Conservation (phyloP, 2,797 vertebrate genomes). For the Champsocephalus gunnari region DNA sequence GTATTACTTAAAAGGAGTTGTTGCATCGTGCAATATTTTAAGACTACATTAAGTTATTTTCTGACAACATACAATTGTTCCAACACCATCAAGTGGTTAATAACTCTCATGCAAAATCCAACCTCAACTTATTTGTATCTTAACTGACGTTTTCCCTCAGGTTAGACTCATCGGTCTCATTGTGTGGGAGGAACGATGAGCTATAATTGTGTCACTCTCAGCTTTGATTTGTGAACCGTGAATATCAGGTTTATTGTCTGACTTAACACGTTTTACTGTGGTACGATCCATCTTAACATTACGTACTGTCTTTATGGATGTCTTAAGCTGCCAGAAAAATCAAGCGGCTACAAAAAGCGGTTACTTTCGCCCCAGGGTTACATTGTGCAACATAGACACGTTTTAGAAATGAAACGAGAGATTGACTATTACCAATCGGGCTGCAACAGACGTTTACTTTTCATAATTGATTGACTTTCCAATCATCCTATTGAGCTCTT, state of each 20-base stretch:
- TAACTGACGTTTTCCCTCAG: not conserved
- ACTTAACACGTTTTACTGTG: constrained; percentile 25
- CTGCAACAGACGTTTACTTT: not conserved
- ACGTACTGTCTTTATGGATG: not conserved
- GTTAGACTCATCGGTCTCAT: constrained; percentile 15
- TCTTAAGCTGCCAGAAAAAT: not conserved
- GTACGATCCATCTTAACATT: constrained; percentile 4
- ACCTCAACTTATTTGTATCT: not conserved
- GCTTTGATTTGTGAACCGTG: not conserved
- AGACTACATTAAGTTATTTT: too few relatives aligned
- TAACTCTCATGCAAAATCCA: not conserved
- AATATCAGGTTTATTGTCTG: not conserved
- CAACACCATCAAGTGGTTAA: not conserved
- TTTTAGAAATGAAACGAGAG: not conserved
- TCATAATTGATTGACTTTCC: not conserved
- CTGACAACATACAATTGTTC: not conserved
- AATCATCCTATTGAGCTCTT: not conserved
- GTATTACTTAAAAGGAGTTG: not conserved
- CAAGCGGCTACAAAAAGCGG: not conserved
- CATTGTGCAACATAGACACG: not conserved
- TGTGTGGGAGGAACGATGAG: constrained; percentile 1
- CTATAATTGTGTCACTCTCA: not conserved
- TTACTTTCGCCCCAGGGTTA: not conserved
- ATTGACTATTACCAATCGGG: not conserved
- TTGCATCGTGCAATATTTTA: not conserved